These are phyloP conservation scores for Anguilla rostrata DNA, from an alignment of 2,113 vertebrate genomes.

Conservation along the genomic window DNA sequence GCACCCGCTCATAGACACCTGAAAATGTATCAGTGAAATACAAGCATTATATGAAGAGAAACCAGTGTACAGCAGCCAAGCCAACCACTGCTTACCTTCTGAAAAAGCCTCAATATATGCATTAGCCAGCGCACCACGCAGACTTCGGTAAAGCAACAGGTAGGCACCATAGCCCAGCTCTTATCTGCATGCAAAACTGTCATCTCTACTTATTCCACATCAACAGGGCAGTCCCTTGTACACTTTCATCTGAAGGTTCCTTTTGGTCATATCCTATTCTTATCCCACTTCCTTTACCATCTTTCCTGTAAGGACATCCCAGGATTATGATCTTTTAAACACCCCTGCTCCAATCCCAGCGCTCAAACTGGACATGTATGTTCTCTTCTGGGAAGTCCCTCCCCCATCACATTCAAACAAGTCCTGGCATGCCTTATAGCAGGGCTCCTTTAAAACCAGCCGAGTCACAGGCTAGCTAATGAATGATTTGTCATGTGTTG, in stretches of 20 bases:
- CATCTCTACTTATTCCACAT: not conserved
- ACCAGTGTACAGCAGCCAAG: not conserved
- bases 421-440: conserved; percentile 24
- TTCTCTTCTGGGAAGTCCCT: not conserved
- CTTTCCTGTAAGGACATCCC: not conserved
- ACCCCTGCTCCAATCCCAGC: not conserved
- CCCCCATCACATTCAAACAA: conserved; percentile 10
- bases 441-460: not conserved
- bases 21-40: too few relatives aligned
- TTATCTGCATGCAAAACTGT: not conserved
- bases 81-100: not conserved
- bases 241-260: not conserved
- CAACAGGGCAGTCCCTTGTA: not conserved
- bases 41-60: not conserved
- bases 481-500: not conserved
- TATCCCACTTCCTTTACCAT: not conserved
- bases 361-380: not conserved
- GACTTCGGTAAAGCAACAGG: not conserved
- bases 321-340: not conserved
- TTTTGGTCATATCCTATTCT: not conserved
- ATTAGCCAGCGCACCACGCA: not conserved
- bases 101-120: not conserved
- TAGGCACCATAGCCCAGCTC: not conserved
- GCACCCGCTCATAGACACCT: not conserved
- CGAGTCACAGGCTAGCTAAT: not conserved